Percentiles rank a stretch among this genome's conserved stretches.
Evolutionary conservation across 2,113 vertebrate genomes (phyloP).

Genomic region (Butorides virescens): DNA sequence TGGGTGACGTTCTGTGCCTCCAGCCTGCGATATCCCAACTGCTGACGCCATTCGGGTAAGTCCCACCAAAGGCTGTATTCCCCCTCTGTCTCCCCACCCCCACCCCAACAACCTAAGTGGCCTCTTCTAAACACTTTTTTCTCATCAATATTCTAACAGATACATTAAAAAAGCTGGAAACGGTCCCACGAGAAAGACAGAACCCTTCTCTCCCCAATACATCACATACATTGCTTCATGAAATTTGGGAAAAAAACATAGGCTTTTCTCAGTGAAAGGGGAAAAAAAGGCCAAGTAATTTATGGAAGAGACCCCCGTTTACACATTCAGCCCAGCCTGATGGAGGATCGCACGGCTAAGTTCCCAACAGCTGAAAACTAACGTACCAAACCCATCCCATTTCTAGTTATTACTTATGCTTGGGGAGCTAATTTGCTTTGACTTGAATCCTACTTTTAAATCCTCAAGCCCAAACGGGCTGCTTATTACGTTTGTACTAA

Average conservation of each 20-base stretch:
- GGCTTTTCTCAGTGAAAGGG: background rate
- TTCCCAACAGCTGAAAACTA: background rate
- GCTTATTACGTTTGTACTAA: background rate
- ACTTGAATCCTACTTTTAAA: background rate
- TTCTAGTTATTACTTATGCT: background rate
- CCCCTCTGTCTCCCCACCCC: too few relatives aligned
- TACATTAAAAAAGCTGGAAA: background rate
- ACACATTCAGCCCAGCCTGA: background rate
- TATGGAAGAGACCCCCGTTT: background rate
- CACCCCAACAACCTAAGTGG: background rate
- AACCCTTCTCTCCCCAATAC: background rate
- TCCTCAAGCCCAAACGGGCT: background rate
- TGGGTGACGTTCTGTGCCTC: background rate
- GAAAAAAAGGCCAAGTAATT: background rate
- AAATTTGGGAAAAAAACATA: background rate
- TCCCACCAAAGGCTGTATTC: background rate
- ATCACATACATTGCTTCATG: background rate
- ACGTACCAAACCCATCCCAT: background rate
- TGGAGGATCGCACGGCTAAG: rapidly evolving
- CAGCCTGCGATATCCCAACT: background rate
- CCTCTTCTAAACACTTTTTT: background rate
- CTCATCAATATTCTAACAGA: background rate
- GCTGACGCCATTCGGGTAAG: background rate
- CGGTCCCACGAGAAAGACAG: background rate
- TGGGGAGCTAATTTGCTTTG: background rate